Base-by-base conservation (phyloP, 2,113 vertebrate species). In the Ictalurus punctatus region DNA sequence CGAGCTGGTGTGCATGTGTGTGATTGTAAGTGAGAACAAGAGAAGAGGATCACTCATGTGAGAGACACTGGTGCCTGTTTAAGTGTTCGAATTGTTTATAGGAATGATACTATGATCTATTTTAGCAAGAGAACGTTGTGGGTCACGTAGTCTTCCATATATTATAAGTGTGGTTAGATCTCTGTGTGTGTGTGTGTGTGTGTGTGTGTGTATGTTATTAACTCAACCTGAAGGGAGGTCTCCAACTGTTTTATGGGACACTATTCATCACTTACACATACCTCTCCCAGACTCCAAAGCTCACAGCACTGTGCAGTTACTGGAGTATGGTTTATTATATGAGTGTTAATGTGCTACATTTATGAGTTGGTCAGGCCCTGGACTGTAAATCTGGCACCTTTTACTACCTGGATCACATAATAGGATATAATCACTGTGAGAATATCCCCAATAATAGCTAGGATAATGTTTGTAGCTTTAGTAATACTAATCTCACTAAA, bases 261-360 rank as follows among this genome's bases (percentile, higher is more conserved):
- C 79, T 56, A 90, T 88, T 69, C 83, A 90, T 90, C 90, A 91
- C 85, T 61, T 63, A 87, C 82, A 34, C 87, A 52, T 67, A 90
- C 74, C 86, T 91, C 83, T 78, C 19, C 59, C 63, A 80, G 82
- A 89, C 89, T 83, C 85, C 14, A 87, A 88, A 89, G 79, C 52
- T 87, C 82, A 87, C 73, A 80, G 80, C 73, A 80, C 56, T 63
- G 88, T 65, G 86, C 89, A 90, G 88, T 74, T 80, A 83, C 78
- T 84, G 84, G 85, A 71, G 71, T 87, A 88, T 83, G 85, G 85
- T 90, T 91, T 90, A 91, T 91, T 91, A 90, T 88, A 91, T 44
- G 76, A 79, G 82, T 80, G 88, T 91, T 92, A 92, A 90, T 88
- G 88, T 90, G 87, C 90, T 89, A 91, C 89, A 90, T 92, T 92